A percentile compares a stretch with the other conserved stretches of the same genome.
Conservation (phyloP, 2,797 vertebrate species). For the Eulemur mongoz region DNA sequence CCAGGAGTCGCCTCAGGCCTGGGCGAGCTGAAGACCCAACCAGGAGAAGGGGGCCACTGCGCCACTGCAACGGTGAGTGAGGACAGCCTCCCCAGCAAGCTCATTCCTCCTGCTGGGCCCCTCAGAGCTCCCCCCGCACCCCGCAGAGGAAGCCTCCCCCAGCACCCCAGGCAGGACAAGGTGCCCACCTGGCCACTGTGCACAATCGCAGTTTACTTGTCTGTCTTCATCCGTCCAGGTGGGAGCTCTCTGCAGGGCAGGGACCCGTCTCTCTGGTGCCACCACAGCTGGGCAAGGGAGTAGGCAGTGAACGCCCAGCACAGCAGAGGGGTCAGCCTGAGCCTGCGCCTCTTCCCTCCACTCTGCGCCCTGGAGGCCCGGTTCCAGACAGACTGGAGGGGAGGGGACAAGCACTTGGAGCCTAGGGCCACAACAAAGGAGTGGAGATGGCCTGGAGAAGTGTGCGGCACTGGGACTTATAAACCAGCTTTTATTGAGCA, state of each 20-base stretch:
- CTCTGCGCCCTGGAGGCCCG: not conserved
- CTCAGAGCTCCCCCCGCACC: not conserved
- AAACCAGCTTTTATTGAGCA: not conserved
- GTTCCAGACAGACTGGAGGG: not conserved
- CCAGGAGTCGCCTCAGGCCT: not conserved
- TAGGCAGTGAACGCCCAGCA: not conserved
- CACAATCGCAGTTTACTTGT: rapidly evolving
- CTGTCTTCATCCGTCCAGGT: not conserved
- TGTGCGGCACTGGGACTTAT: not conserved
- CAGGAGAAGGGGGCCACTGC: not conserved
- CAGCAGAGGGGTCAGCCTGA: not conserved
- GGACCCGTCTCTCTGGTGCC: not conserved
- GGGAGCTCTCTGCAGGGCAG: not conserved
- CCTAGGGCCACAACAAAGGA: not conserved
- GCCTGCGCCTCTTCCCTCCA: not conserved
- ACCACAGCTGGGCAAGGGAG: rapidly evolving
- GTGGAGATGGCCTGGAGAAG: not conserved
- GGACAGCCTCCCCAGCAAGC: not conserved
- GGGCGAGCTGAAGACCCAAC: not conserved
- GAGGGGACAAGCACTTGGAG: not conserved
- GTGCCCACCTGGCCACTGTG: not conserved
- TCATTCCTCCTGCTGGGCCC: not conserved
- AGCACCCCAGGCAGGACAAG: not conserved
- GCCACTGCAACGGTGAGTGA: not conserved
- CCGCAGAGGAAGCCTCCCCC: not conserved